A percentile compares a stretch with the other conserved stretches of the same genome.
phyloP scores from a whole-genome alignment of 2,888 invertebrate genomes.

The Smittia sp. region DNA sequence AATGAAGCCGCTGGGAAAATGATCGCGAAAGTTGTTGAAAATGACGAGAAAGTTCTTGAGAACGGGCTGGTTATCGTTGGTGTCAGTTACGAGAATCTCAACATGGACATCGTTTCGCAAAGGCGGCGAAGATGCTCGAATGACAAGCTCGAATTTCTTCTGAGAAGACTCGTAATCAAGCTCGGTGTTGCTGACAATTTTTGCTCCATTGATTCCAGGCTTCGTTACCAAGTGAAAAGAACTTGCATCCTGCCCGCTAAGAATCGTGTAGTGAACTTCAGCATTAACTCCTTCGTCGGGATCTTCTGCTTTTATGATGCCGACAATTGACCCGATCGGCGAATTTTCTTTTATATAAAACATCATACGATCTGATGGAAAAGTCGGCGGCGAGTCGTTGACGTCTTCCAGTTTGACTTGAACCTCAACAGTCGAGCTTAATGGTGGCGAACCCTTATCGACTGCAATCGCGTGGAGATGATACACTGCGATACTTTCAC shows the following conservation, averaged over 20 bases:
- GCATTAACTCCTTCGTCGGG: slow-evolving; percentile 92
- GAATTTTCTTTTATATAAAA: slow-evolving; percentile 93
- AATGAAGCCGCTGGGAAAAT: slow-evolving; percentile 88
- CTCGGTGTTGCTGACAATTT: slow-evolving; percentile 84
- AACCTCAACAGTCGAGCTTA: slow-evolving; percentile 69
- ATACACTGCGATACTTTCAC: slow-evolving; percentile 85
- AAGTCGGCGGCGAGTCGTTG: slow-evolving; percentile 87
- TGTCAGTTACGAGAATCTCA: slow-evolving; percentile 85
- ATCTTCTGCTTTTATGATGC: slow-evolving; percentile 84
- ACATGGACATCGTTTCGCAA: slow-evolving; percentile 84
- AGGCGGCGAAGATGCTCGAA: slow-evolving; percentile 88
- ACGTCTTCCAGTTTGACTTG: slow-evolving; percentile 82
- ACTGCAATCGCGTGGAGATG: slow-evolving; percentile 82
- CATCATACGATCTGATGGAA: slow-evolving; percentile 81
- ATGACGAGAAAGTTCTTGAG: slow-evolving; percentile 90
- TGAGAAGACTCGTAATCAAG: slow-evolving; percentile 94
- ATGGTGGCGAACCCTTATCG: slow-evolving; percentile 80
- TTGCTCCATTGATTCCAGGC: slow-evolving; percentile 80
- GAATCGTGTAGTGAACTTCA: slow-evolving; percentile 89
- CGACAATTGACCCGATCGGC: slow-evolving; percentile 92
- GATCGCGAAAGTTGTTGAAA: slow-evolving; percentile 92
- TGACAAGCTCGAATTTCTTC: slow-evolving; percentile 82
- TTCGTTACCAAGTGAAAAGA: slow-evolving; percentile 78
- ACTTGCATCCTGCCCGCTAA: slow-evolving; percentile 87
- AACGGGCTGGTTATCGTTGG: slow-evolving; percentile 92